phyloP scores from a whole-genome alignment of 2,888 invertebrate genomes.

The Amphipyra tragopoginis region DNA sequence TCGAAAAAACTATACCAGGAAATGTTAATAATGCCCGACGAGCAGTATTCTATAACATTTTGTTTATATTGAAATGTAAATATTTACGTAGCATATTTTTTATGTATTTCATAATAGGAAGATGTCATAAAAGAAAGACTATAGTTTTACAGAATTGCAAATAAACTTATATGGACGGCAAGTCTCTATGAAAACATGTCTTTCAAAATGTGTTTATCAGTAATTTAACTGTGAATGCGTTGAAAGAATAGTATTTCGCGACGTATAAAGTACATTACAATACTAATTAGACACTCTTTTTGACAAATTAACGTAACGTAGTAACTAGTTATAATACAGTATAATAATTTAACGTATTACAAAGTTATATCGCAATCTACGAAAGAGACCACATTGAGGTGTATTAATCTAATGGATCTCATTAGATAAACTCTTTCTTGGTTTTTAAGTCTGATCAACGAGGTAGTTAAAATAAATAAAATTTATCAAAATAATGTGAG shows the following conservation, averaged over 20 bases:
- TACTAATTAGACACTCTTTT: conserved; percentile 25
- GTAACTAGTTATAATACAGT: conserved; percentile 17
- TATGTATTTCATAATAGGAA: conserved; percentile 68
- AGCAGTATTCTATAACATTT: conserved; percentile 65
- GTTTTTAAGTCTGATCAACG: conserved; percentile 42
- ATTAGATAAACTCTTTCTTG: conserved; percentile 32
- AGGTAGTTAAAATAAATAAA: conserved; percentile 44
- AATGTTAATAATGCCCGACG: conserved; percentile 80
- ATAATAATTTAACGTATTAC: conserved; percentile 25
- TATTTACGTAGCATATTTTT: conserved; percentile 60
- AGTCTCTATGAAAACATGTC: conserved; percentile 71
- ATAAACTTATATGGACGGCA: conserved; percentile 87
- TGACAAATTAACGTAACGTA: conserved; percentile 18
- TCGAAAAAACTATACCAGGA: conserved; percentile 65
- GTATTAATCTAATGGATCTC: conserved; percentile 28
- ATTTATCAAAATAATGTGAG: conserved; percentile 30
- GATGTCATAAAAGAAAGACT: conserved; percentile 68
- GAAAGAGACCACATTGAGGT: conserved; percentile 23
- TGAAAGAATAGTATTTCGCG: conserved; percentile 57
- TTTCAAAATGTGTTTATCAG: conserved; percentile 44
- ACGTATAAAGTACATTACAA: conserved; percentile 17
- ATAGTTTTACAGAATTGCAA: conserved; percentile 77
- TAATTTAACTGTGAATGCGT: conserved; percentile 51
- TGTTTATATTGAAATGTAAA: conserved; percentile 67
- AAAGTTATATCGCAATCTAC: conserved; percentile 23